phyloP scores from a whole-genome alignment of 2,797 vertebrate genomes.

The Rhabdomys pumilio region DNA sequence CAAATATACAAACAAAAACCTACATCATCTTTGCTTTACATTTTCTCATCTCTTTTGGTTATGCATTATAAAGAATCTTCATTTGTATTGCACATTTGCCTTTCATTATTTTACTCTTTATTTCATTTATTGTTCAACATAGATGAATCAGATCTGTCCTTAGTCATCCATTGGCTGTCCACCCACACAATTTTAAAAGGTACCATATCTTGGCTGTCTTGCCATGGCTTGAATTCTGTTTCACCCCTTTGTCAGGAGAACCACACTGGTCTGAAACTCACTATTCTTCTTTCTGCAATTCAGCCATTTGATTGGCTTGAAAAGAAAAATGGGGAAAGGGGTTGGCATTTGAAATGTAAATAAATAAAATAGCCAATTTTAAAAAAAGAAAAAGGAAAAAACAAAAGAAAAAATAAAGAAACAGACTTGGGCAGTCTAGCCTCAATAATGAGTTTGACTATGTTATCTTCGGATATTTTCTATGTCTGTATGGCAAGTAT shows the following conservation, averaged over 20 bases:
- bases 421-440: not conserved
- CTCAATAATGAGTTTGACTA: not conserved
- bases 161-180: not conserved
- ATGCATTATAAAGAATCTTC: not conserved
- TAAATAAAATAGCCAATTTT: too few relatives aligned
- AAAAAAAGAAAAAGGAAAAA: too few relatives aligned
- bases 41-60: slow-evolving; percentile 1
- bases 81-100: not conserved
- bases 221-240: not conserved
- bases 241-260: not conserved
- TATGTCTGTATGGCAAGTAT: not conserved
- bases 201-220: not conserved
- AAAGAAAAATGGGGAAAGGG: not conserved
- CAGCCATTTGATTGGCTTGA: not conserved
- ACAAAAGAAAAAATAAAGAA: not conserved
- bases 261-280: not conserved
- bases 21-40: not conserved
- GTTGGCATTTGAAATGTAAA: too few relatives aligned
- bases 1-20: not conserved
- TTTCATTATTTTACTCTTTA: not conserved
- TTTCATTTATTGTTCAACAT: not conserved
- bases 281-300: not conserved
- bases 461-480: not conserved
- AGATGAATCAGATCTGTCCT: not conserved
- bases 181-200: not conserved